Evolutionary conservation across 2,888 invertebrate genomes (phyloP).

Genomic region (Syrista parreyssii): DNA sequence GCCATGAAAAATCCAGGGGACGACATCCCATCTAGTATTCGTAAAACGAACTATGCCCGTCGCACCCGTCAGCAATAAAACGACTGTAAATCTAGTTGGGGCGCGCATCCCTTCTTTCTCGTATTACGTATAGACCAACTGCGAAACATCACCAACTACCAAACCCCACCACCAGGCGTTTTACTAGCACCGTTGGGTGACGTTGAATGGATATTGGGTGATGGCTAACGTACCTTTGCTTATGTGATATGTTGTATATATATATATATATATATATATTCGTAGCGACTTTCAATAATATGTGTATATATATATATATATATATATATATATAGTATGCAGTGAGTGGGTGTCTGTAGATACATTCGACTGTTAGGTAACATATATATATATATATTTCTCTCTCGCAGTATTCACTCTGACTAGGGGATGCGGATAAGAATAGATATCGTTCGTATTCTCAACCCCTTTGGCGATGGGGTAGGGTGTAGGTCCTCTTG

Average conservation of each 20-base stretch:
- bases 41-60: slow-evolving; percentile 37
- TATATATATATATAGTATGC: neutral
- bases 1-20: slow-evolving; percentile 39
- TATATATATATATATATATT: too few species aligned
- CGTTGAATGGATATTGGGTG: neutral
- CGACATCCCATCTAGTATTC: slow-evolving; percentile 25
- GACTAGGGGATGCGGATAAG: slow-evolving; percentile 30
- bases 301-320: neutral
- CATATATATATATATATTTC: neutral
- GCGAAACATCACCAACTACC: neutral
- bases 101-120: neutral
- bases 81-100: slow-evolving; percentile 37
- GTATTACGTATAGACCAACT: neutral
- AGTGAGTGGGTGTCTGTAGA: neutral
- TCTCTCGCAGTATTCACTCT: slow-evolving; percentile 36
- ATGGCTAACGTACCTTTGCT: neutral
- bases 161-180: neutral
- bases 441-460: slow-evolving; percentile 37
- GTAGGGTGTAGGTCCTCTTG: neutral
- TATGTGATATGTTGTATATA: neutral
- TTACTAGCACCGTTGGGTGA: neutral
- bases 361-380: too few species aligned
- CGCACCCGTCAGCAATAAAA: slow-evolving; percentile 39
- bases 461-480: neutral
- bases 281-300: neutral